Conservation (phyloP, 2,888 invertebrate species). For the Resseliella maxima region DNA sequence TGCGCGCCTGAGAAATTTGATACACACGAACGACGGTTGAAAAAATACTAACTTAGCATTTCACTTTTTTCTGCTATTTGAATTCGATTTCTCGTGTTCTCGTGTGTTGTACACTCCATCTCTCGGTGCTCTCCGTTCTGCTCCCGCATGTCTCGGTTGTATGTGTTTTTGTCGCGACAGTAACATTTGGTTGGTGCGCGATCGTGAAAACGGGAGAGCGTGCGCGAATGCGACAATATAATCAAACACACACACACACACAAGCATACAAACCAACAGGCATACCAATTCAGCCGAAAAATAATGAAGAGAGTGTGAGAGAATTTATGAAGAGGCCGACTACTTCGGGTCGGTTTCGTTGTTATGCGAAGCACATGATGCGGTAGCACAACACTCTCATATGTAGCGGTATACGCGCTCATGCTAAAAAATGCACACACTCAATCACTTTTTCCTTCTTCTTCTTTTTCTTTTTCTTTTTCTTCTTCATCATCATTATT, state of each 20-base stretch:
- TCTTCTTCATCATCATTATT: no score
- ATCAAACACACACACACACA: background rate
- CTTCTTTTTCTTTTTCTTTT: no score
- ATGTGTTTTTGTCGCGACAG: no score
- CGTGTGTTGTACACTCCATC: background rate
- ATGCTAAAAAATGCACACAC: no score
- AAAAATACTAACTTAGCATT: conserved; percentile 51
- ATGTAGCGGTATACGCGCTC: no score
- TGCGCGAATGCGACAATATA: background rate
- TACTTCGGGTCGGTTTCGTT: background rate
- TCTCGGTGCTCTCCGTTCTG: background rate
- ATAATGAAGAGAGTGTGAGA: no score
- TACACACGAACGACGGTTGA: conserved; percentile 52
- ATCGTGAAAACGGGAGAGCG: background rate
- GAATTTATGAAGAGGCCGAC: background rate
- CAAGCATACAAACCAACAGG: background rate
- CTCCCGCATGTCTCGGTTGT: background rate
- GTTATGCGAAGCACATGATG: background rate
- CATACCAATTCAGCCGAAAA: no score
- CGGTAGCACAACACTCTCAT: background rate
- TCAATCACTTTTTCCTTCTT: no score
- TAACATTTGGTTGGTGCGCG: background rate
- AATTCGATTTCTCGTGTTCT: conserved; percentile 33
- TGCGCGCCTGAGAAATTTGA: background rate
- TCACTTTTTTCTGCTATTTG: conserved; percentile 44